A percentile compares a stretch with the other conserved stretches of the same genome.
These are phyloP conservation scores for Sussaba pulchella DNA, from an alignment of 2,888 invertebrate species.

Conservation along the genomic window DNA sequence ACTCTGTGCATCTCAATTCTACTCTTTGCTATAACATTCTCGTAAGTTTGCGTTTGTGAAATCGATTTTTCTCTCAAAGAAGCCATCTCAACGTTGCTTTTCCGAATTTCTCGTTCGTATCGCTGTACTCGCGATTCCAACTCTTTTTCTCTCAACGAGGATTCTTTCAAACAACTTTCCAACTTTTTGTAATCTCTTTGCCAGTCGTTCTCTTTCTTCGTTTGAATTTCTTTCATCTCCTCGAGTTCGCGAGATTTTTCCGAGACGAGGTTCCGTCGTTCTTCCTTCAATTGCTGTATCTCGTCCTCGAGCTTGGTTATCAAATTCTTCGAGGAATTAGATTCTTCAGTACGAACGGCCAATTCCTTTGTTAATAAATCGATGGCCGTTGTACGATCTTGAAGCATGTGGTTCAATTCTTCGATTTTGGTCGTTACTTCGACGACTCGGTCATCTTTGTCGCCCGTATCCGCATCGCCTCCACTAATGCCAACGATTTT, in stretches of 20 bases:
- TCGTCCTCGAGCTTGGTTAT: slow-evolving; percentile 71
- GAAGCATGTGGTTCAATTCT: slow-evolving; percentile 75
- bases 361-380: slow-evolving; percentile 74
- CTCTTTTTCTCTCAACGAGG: slow-evolving; percentile 70
- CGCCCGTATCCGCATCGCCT: slow-evolving; percentile 34
- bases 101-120: slow-evolving; percentile 76
- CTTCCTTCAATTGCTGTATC: slow-evolving; percentile 69
- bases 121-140: slow-evolving; percentile 69
- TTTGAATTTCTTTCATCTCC: slow-evolving; percentile 67
- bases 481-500: slow-evolving; percentile 15
- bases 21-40: slow-evolving; percentile 74
- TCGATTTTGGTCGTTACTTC: slow-evolving; percentile 69
- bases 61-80: slow-evolving; percentile 74
- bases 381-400: slow-evolving; percentile 74
- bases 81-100: slow-evolving; percentile 70
- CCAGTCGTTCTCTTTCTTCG: slow-evolving; percentile 71
- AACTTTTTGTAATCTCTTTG: slow-evolving; percentile 70
- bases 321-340: slow-evolving; percentile 59
- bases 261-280: slow-evolving; percentile 66
- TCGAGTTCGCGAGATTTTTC: slow-evolving; percentile 73
- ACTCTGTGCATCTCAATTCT: slow-evolving; percentile 75
- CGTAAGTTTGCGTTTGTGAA: slow-evolving; percentile 72
- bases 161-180: slow-evolving; percentile 69
- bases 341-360: slow-evolving; percentile 66
- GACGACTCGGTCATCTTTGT: slow-evolving; percentile 12